Evolutionary conservation across 64 coral and sea anemone species (phyloP).

Genomic region (Actinia equina): DNA sequence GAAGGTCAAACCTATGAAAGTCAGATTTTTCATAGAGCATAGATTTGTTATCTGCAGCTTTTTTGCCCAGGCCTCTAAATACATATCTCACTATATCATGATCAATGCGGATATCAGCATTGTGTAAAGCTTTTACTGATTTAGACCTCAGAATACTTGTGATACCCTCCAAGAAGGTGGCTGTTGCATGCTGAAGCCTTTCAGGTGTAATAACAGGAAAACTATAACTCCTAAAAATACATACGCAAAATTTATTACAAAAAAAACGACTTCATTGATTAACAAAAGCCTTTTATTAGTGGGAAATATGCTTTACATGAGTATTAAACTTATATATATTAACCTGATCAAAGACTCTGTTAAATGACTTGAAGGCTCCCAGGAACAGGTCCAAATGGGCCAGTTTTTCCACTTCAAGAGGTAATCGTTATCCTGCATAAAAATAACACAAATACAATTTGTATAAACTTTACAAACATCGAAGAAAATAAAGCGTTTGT

Average conservation of each 20-base stretch:
- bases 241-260: not conserved
- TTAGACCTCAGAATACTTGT: constrained; percentile 3
- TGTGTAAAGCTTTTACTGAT: constrained; percentile 20
- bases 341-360: not conserved
- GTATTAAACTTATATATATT: not conserved
- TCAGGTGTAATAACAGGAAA: constrained; percentile 9
- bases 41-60: constrained; percentile 10
- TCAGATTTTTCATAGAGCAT: constrained; percentile 32
- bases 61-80: constrained; percentile 9
- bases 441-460: not conserved
- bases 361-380: not conserved
- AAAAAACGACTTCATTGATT: not conserved
- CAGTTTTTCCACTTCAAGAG: not conserved
- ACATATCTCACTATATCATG: constrained; percentile 17
- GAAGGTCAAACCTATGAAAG: constrained; percentile 11
- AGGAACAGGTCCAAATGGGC: not conserved
- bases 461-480: too few species aligned
- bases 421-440: not conserved
- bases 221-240: not conserved
- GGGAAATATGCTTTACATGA: too few species aligned
- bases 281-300: too few species aligned
- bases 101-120: constrained; percentile 11
- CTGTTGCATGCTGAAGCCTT: constrained; percentile 10
- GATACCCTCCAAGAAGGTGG: constrained; percentile 10
- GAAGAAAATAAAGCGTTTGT: not conserved